Base-by-base conservation (phyloP, 2,888 invertebrate genomes). In the Metacarcinus magister region DNA sequence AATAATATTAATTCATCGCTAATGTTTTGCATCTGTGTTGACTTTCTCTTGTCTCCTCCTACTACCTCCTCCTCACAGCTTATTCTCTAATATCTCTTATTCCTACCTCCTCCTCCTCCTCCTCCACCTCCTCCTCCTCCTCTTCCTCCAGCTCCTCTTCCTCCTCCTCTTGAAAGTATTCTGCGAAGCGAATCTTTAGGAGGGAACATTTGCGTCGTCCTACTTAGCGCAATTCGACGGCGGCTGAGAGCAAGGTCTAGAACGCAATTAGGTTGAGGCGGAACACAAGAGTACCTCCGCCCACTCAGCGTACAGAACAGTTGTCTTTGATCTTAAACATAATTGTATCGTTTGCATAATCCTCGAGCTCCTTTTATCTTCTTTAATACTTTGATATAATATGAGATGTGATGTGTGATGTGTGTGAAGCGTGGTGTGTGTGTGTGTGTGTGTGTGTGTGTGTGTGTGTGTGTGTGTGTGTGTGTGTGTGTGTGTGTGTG, bases 321-420 rank as follows among this genome's bases (percentile, higher is more conserved):
- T 67, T 67, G 19, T 67, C 67, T 67, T 67, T 67, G 67, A 67
- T 67, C 19, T n/a, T 67, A 67, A n/a, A n/a, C n/a, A n/a, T 67
- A 67, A 67, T 67, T n/a, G 67, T 67, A 67, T 67, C 67, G 67
- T 67, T 67, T 67, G 67, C 67, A 67, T 67, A 67, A 67, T 67
- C 67, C 67, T 67, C 67, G 67, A 67, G n/a, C 16, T 48, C 23
- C 67, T 67, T 67, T 67, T 67, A 67, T n/a, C 67, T 67, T n/a
- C n/a, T n/a, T n/a, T n/a, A n/a, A n/a, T n/a, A 67, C 67, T 16
- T n/a, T 67, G 23, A 67, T 67, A 67, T 23, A 16, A 67, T 67
- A 16, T 67, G 67, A 67, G 67, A 67, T 67, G 67, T 67, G 67
- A 54, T 54, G 54, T 54, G 54, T 54, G 54, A 54, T 54, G 54